Conservation (phyloP, 2,888 invertebrate genomes). For the Acronicta leporina region DNA sequence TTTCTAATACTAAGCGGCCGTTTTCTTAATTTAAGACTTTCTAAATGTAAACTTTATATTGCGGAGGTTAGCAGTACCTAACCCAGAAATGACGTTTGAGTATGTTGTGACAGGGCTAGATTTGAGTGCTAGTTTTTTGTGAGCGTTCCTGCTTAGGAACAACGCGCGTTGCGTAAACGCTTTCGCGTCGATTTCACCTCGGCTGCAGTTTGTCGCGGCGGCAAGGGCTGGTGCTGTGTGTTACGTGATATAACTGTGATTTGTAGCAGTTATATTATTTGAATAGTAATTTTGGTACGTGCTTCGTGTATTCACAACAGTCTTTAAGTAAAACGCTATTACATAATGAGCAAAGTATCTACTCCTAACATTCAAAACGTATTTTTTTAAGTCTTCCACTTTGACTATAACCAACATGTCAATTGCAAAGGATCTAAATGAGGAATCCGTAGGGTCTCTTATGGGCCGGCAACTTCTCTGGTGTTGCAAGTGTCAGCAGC, state of each 20-base stretch:
- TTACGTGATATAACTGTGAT: constrained; percentile 56
- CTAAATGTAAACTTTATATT: constrained; percentile 16
- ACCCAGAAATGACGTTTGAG: constrained; percentile 27
- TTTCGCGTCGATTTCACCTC: constrained; percentile 72
- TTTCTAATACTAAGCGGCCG: not conserved
- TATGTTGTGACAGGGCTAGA: constrained; percentile 30
- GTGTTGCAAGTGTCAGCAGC: no score
- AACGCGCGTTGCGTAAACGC: constrained; percentile 67
- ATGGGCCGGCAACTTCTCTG: no score
- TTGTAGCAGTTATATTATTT: constrained; percentile 41
- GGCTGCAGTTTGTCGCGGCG: constrained; percentile 58
- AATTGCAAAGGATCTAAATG: no score
- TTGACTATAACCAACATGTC: no score
- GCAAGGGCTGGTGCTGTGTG: constrained; percentile 44
- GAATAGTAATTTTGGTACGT: constrained; percentile 28
- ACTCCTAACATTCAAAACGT: not conserved
- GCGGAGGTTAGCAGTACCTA: constrained; percentile 16
- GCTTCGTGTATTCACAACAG: constrained; percentile 6
- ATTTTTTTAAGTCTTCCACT: no score
- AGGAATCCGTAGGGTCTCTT: no score
- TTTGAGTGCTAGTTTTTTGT: constrained; percentile 38
- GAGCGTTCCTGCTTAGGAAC: constrained; percentile 61
- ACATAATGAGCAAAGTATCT: not conserved
- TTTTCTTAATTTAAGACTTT: constrained; percentile 26
- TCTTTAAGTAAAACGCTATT: not conserved